phyloP scores from a whole-genome alignment of 1,140 invertebrate species.

The Achatina immaculata region DNA sequence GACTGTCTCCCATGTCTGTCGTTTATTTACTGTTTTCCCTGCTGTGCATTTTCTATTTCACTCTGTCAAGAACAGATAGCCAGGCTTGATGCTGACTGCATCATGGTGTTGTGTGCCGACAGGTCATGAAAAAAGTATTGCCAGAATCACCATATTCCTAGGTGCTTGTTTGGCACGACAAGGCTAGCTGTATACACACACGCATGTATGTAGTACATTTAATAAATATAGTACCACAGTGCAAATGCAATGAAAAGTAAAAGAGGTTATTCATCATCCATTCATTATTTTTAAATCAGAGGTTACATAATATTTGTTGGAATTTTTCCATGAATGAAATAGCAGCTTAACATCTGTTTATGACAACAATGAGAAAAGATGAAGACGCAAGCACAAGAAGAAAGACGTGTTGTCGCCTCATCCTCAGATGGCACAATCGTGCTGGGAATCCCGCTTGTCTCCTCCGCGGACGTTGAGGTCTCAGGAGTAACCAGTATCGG shows the following conservation, averaged over 20 bases:
- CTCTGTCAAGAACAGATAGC: too few species aligned
- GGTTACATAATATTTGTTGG: neutral
- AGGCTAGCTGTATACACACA: too few species aligned
- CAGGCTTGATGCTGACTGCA: too few species aligned
- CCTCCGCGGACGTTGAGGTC: neutral
- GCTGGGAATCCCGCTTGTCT: slow-evolving; percentile 15
- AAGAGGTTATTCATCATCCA: neutral
- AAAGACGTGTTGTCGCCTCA: neutral
- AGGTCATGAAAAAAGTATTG: too few species aligned
- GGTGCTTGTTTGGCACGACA: too few species aligned
- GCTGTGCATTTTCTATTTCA: too few species aligned
- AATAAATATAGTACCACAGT: neutral
- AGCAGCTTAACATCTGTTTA: neutral
- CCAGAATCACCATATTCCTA: too few species aligned
- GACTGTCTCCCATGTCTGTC: slow-evolving; percentile 8
- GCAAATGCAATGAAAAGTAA: neutral
- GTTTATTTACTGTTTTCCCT: neutral
- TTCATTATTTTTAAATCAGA: neutral
- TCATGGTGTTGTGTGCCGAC: too few species aligned
- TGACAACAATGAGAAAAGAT: slow-evolving; percentile 30
- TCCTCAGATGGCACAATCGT: slow-evolving; percentile 5
- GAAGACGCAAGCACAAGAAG: slow-evolving; percentile 4
- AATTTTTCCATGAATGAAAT: neutral
- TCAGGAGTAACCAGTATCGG: neutral
- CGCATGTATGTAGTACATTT: neutral